Conservation (phyloP, 2,797 vertebrate genomes). For the Linurgus olivaceus region DNA sequence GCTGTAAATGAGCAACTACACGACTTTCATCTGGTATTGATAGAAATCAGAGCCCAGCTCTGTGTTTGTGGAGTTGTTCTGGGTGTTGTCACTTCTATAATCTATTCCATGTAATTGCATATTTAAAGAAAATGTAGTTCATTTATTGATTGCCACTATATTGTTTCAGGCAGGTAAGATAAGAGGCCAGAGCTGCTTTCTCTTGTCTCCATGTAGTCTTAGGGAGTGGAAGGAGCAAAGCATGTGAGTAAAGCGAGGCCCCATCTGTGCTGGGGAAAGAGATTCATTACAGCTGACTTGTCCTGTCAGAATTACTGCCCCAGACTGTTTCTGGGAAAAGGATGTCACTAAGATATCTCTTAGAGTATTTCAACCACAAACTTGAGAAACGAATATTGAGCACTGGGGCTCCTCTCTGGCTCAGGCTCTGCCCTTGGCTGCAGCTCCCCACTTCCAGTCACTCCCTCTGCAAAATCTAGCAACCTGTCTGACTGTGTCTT, state of each 20-base stretch:
- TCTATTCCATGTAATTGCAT: conserved; percentile 27
- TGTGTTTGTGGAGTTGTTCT: not conserved
- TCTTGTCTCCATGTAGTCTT: not conserved
- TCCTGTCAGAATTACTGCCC: conserved; percentile 59
- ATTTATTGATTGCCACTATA: conserved; percentile 21
- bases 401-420: not conserved
- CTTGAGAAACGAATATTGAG: not conserved
- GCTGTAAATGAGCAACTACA: conserved; percentile 50
- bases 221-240: not conserved
- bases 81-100: conserved; percentile 26
- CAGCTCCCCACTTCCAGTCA: not conserved
- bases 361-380: conserved; percentile 21
- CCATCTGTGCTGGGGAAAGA: conserved; percentile 43
- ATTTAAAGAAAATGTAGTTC: conserved; percentile 3
- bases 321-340: not conserved
- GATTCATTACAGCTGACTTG: conserved; percentile 66
- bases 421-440: not conserved
- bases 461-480: not conserved
- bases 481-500: accelerated
- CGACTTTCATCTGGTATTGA: not conserved
- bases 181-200: conserved; percentile 11
- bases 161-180: conserved; percentile 38
- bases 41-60: conserved; percentile 39
- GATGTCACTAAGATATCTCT: conserved; percentile 7
- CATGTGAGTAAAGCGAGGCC: conserved; percentile 14